Percentiles rank a stretch among this genome's conserved stretches.
Conservation (phyloP, 2,888 invertebrate genomes). For the Synanthedon myopaeformis region DNA sequence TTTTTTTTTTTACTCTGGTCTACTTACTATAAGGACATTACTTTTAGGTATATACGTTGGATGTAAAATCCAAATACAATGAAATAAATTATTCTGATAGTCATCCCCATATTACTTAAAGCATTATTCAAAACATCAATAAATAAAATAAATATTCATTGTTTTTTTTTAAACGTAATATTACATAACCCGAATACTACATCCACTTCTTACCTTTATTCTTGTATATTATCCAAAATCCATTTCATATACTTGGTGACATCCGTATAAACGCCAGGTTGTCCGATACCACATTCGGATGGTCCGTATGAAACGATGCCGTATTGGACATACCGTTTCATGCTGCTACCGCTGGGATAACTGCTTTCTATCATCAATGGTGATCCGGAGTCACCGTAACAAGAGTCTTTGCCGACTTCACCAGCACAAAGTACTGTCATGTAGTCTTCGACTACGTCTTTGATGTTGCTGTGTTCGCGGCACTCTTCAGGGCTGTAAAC, state of each 20-base stretch:
- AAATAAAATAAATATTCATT: no score
- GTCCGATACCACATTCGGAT: constrained; percentile 22
- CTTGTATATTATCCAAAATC: constrained; percentile 29
- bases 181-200: no score
- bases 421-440: constrained; percentile 28
- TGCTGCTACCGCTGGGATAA: background rate
- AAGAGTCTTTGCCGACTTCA: constrained; percentile 64
- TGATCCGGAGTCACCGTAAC: constrained; percentile 75
- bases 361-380: constrained; percentile 54
- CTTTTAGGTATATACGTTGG: no score
- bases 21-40: no score
- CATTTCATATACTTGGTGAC: constrained; percentile 41
- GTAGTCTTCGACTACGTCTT: background rate
- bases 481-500: constrained; percentile 6
- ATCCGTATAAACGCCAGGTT: constrained; percentile 49
- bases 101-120: no score
- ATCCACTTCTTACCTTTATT: no score
- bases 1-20: no score
- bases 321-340: constrained; percentile 16
- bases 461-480: background rate
- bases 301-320: constrained; percentile 22
- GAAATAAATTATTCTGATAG: no score
- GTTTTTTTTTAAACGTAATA: no score
- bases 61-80: no score
- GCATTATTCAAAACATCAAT: no score